phyloP scores from a whole-genome alignment of 35 echinoderm and acorn worm genomes.

The Hemicentrotus pulcherrimus region DNA sequence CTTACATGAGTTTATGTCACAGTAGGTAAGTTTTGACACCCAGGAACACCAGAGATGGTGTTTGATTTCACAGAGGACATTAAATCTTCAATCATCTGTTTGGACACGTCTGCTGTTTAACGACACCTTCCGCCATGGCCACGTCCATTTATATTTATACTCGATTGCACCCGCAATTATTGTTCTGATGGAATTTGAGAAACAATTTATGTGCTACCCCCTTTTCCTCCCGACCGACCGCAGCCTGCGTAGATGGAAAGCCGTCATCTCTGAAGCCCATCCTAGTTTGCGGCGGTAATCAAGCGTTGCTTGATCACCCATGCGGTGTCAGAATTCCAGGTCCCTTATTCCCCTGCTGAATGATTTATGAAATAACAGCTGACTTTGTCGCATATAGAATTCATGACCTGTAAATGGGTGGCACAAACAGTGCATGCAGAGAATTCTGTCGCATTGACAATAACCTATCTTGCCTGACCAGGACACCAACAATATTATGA shows the following conservation, averaged over 20 bases:
- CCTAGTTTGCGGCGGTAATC: conserved; percentile 17
- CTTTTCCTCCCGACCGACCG: neutral
- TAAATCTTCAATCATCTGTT: neutral
- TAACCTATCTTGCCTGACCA: neutral
- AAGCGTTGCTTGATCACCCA: conserved; percentile 40
- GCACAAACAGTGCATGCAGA: conserved; percentile 25
- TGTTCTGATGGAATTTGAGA: conserved; percentile 5
- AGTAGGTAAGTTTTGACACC: neutral
- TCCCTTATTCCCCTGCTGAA: conserved; percentile 45
- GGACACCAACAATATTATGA: conserved; percentile 6
- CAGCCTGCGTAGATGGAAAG: neutral
- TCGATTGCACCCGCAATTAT: conserved; percentile 4
- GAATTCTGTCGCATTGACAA: conserved; percentile 29
- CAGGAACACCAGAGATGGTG: neutral
- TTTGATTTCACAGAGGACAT: neutral
- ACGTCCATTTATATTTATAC: neutral
- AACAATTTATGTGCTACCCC: conserved; percentile 11
- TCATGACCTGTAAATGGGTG: conserved; percentile 35
- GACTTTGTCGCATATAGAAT: conserved; percentile 42
- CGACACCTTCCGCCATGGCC: neutral
- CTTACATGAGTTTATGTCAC: neutral
- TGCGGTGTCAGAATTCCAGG: conserved; percentile 26
- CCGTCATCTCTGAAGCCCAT: neutral
- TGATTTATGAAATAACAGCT: conserved; percentile 47
- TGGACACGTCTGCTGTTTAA: neutral